A percentile compares a stretch with the other conserved stretches of the same genome.
These are phyloP conservation scores for Hippocampus guttulatus DNA, from an alignment of 2,113 vertebrate species.

Conservation along the genomic window DNA sequence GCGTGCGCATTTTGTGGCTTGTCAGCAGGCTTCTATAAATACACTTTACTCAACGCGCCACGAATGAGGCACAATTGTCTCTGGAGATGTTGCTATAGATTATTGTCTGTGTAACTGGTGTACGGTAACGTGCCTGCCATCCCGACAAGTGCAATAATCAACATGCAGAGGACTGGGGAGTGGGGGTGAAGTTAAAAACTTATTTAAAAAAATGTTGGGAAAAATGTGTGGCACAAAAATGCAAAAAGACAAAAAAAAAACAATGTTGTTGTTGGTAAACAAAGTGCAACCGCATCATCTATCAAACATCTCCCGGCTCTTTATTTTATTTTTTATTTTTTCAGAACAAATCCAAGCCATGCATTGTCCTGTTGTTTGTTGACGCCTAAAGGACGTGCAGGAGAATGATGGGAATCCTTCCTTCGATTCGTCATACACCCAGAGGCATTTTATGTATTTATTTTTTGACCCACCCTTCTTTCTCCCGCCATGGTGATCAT, in stretches of 20 bases:
- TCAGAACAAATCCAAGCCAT: slow-evolving; percentile 4
- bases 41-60: neutral
- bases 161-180: too few species aligned
- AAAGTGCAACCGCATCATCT: slow-evolving; percentile 36
- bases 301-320: slow-evolving; percentile 24
- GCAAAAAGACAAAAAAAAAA: neutral
- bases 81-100: neutral
- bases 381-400: neutral
- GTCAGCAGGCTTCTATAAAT: slow-evolving; percentile 9
- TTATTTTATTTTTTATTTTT: neutral
- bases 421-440: neutral
- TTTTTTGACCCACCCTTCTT: neutral
- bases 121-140: neutral
- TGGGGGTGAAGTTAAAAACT: too few species aligned
- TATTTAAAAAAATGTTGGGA: too few species aligned
- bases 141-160: neutral
- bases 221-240: too few species aligned
- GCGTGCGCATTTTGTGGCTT: neutral
- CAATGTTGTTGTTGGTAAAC: slow-evolving; percentile 32
- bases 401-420: neutral
- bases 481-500: neutral
- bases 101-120: neutral
- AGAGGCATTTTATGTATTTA: neutral
- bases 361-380: slow-evolving; percentile 4
- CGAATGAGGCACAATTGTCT: neutral